phyloP scores from a whole-genome alignment of 2,113 vertebrate species.

The Hemicordylus capensis region DNA sequence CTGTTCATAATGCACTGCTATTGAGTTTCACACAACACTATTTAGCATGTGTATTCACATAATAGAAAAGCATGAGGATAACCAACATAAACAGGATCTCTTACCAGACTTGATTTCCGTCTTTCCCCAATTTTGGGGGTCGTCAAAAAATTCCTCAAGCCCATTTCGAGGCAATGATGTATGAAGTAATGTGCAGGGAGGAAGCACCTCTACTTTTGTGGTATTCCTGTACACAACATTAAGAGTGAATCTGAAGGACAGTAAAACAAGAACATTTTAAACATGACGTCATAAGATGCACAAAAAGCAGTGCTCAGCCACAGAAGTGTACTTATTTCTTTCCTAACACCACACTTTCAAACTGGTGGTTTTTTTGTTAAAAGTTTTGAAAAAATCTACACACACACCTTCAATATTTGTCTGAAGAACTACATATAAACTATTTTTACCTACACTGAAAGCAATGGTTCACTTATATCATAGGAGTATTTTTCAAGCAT shows the following conservation, averaged over 20 bases:
- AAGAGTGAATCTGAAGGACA: slow-evolving; percentile 41
- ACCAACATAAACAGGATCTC: neutral
- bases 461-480: neutral
- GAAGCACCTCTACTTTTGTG: slow-evolving; percentile 3
- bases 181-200: slow-evolving; percentile 77
- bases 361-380: neutral
- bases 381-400: neutral
- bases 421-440: neutral
- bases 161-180: slow-evolving; percentile 79
- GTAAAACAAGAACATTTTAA: neutral
- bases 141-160: slow-evolving; percentile 94
- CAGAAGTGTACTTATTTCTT: neutral
- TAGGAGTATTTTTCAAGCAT: neutral
- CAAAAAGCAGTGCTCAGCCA: no score
- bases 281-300: neutral
- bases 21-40: neutral
- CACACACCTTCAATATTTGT: neutral
- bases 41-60: neutral
- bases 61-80: neutral
- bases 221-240: slow-evolving; percentile 17
- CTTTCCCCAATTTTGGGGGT: slow-evolving; percentile 92
- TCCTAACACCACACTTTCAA: neutral
- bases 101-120: slow-evolving; percentile 90
- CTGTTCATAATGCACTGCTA: neutral
- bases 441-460: neutral